Conservation (phyloP, 1,140 invertebrate genomes). For the Pseudoatta argentina region DNA sequence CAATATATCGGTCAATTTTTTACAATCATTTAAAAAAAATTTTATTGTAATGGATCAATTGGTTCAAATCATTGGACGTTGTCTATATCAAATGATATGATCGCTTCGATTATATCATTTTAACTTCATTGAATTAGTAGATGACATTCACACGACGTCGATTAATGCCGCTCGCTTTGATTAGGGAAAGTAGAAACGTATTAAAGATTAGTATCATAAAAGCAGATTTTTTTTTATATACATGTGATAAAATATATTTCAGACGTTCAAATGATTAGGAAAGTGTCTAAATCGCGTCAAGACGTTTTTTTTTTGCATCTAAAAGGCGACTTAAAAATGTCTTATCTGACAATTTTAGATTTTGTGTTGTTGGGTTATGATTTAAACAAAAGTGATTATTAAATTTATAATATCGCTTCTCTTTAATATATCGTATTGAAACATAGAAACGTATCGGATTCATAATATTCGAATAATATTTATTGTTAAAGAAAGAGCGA, state of each 20-base stretch:
- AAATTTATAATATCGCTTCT: background rate
- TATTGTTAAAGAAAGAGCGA: background rate
- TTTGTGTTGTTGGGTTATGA: background rate
- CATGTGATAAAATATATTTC: background rate
- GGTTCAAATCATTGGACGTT: background rate
- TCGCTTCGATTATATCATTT: background rate
- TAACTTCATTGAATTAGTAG: background rate
- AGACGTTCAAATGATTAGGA: background rate
- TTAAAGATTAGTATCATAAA: background rate
- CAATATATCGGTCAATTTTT: slow-evolving; percentile 26
- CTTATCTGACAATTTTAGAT: no score
- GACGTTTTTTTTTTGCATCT: no score
- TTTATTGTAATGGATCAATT: background rate
- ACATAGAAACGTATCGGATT: background rate
- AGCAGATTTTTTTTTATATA: background rate
- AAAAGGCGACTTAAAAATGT: no score
- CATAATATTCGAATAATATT: background rate
- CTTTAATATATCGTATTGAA: background rate
- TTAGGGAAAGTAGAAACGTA: background rate
- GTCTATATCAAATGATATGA: background rate
- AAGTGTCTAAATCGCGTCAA: no score
- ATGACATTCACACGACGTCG: background rate
- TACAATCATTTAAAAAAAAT: slow-evolving; percentile 14
- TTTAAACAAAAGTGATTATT: background rate
- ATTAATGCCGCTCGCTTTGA: background rate